phyloP scores from a whole-genome alignment of 2,113 vertebrate genomes.

The Pitta sordida region DNA sequence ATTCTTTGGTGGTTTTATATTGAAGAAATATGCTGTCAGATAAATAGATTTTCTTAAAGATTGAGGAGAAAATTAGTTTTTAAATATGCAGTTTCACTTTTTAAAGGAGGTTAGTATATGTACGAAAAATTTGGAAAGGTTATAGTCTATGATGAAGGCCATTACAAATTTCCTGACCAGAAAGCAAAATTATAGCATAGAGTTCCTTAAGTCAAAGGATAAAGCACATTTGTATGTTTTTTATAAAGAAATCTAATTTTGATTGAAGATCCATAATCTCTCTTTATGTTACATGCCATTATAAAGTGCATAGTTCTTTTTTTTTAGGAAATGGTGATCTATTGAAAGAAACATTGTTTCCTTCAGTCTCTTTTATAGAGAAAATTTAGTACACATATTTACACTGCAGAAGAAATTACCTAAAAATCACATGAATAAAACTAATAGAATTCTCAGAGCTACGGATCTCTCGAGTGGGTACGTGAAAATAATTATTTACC shows the following conservation, averaged over 20 bases:
- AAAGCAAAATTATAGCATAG: neutral
- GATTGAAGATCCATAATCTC: neutral
- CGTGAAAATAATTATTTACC: neutral
- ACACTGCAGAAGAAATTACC: neutral
- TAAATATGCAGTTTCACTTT: neutral
- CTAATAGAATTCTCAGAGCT: neutral
- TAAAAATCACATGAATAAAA: neutral
- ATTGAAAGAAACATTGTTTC: neutral
- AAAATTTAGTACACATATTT: neutral
- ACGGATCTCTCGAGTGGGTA: neutral
- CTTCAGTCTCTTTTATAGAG: neutral
- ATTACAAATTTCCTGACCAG: neutral
- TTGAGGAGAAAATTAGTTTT: neutral
- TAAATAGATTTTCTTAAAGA: neutral
- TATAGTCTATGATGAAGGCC: neutral
- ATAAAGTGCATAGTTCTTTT: neutral
- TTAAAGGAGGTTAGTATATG: neutral
- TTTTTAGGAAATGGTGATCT: neutral
- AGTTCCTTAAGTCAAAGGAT: neutral
- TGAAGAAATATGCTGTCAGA: neutral
- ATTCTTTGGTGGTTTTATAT: neutral
- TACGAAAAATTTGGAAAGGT: neutral
- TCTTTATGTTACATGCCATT: neutral
- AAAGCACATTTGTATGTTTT: neutral
- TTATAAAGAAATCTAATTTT: neutral